Conservation (phyloP, 2,888 invertebrate species). For the Eueremaeus valkanovi region DNA sequence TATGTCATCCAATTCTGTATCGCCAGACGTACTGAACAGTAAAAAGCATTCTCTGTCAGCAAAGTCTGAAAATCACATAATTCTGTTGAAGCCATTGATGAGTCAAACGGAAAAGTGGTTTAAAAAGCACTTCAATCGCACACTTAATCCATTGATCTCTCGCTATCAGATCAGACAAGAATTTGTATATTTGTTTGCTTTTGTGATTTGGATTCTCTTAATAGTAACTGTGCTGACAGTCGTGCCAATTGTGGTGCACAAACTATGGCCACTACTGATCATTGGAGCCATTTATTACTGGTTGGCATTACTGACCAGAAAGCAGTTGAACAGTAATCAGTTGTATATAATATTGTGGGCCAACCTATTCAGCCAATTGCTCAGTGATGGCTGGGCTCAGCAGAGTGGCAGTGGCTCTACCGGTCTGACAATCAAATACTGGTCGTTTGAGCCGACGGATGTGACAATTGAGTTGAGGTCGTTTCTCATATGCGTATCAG, state of each 20-base stretch:
- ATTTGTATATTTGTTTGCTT: background rate
- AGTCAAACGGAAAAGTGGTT: background rate
- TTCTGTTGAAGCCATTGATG: background rate
- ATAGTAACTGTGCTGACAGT: background rate
- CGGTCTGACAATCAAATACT: background rate
- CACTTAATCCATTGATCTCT: background rate
- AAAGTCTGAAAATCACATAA: no score
- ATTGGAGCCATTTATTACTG: background rate
- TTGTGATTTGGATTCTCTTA: background rate
- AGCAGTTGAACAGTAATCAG: background rate
- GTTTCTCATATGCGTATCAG: background rate
- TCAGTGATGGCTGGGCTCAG: background rate
- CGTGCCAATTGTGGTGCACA: background rate
- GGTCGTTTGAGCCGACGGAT: background rate
- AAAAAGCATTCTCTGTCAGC: background rate
- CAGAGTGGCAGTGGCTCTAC: no score
- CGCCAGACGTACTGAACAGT: background rate
- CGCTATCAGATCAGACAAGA: background rate
- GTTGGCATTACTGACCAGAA: background rate
- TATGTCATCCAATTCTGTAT: no score
- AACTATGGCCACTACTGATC: background rate
- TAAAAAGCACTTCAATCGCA: background rate
- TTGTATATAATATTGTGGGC: background rate
- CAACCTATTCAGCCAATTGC: background rate
- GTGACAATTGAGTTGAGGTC: background rate